These are phyloP conservation scores for Leptinotarsa rubiginosa DNA, from an alignment of 2,888 invertebrate species.

Conservation along the genomic window DNA sequence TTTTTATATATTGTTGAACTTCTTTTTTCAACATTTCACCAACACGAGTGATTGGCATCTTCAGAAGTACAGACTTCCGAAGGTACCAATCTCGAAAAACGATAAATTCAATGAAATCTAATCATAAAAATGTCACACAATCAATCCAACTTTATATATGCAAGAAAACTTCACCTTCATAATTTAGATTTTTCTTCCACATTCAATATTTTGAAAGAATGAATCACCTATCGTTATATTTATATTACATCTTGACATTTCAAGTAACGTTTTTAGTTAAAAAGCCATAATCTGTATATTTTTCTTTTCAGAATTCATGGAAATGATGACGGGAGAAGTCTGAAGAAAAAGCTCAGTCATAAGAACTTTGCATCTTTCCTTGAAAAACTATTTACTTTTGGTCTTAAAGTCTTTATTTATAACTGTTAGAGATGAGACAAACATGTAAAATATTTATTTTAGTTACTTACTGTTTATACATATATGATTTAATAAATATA, in stretches of 20 bases:
- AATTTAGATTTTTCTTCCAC: conserved; percentile 6
- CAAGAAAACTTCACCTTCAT: no score
- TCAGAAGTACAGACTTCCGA: no score
- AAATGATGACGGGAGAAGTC: conserved; percentile 93
- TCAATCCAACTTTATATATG: background rate
- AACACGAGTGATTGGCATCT: no score
- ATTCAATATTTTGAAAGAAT: background rate
- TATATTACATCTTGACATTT: background rate
- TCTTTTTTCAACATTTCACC: no score
- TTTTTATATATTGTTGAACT: no score
- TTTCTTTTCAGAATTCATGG: conserved; percentile 89
- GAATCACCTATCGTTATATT: background rate
- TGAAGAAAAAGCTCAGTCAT: conserved; percentile 42
- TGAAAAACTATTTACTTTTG: conserved; percentile 48
- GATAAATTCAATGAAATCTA: no score
- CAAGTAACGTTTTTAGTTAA: background rate
- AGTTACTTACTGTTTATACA: conserved; percentile 47
- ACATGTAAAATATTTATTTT: conserved; percentile 51
- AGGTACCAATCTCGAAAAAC: background rate
- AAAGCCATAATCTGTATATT: conserved; percentile 20
- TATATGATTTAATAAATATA: conserved; percentile 48
- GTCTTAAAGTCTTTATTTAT: conserved; percentile 45
- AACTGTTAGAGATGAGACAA: conserved; percentile 43
- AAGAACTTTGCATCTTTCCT: conserved; percentile 41
- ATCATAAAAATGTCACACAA: no score